Evolutionary conservation across 2,797 vertebrate genomes (phyloP), one percentile per base, ranked within the genome.

Genomic region (Gymnoscopelus braueri): DNA sequence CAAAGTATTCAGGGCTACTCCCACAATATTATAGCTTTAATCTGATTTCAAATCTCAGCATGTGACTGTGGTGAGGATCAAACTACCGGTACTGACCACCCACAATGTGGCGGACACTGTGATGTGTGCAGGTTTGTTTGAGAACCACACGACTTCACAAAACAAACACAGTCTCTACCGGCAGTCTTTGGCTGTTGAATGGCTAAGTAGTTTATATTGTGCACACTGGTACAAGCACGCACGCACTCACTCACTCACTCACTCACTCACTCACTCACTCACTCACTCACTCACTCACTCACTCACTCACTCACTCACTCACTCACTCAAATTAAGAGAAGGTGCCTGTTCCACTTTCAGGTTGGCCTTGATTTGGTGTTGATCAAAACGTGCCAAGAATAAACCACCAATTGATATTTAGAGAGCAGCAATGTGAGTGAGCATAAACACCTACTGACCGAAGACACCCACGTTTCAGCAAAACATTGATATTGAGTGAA

Each of bases 21-120:
- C 48, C 60, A 39, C 35, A 24, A 50, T 59, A 49, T 72, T 11
- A 0, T 10, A 65, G 56, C 67, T 65, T 32, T 74, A 71, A 84
- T 77, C 69, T 14, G 8, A 72, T 78, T 74, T 69, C 23, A 55
- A 35, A 59, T 74, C 71, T 70, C 60, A 73, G 26, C 69, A 69
- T 65, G 56, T 56, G 69, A 72, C 73, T 57, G 48, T 39, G 64
- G 10, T 59, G 66, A 62, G 60, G 77, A 79, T 84, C 76, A 81
- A 67, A 57, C 69, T 69, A 39, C 14, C 32, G 58, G 14, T 55
- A 59, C 71, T 71, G 9, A 19, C 53, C 64, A 59, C 57, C 13
- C 53, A 51, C n/a, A 5, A 64, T 74, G 62, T 60, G 68, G 58
- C 19, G 26, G 55, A 71, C 10, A 51, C 44, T 49, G 3, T 69